Evolutionary conservation across 2,888 invertebrate genomes (phyloP), one percentile per base, ranked within the genome.

Genomic region (Drosophila demipolita): DNA sequence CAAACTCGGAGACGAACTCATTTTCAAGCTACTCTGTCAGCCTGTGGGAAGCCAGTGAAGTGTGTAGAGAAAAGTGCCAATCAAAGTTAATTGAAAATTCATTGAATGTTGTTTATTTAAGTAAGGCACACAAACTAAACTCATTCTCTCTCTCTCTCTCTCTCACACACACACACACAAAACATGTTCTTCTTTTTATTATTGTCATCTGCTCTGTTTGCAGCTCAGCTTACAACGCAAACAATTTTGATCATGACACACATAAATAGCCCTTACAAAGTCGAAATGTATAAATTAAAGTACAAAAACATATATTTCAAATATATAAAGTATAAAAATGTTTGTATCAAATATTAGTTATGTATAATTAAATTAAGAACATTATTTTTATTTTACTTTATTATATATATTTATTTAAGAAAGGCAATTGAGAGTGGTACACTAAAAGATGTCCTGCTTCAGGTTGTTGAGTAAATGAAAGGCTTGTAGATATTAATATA

Each of bases 51-150:
- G 70, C 66, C 80, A 78, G 67, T 75, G 74, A 82, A 75, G 73
- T 74, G 77, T 73, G 74, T 74, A 80, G 82, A 83, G 85, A 87
- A 87, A 87, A 87, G 89, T 87, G 86, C 80, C 86, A 87, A 87
- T 87, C 86, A 87, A 87, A 87, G 80, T 87, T 87, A 89, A 87
- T 87, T 87, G 86, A 87, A 87, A 89, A 89, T 87, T 87, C 89
- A 87, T 87, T 87, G 87, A 89, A 87, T 87, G 77, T 75, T 86
- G 89, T 87, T 87, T 86, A 89, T 86, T 86, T 89, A 84, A 87
- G 87, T 76, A 82, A 75, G 82, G 65, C 75, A 73, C 67, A 86
- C 73, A 80, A 69, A 73, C 73, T 71, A 77, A 78, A 66, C 69
- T n/a, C 38, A 5, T 38, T 32, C 65, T 53, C 38, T 40, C 15